Base-by-base conservation (phyloP, 2,797 vertebrate species). In the Paratrypauchen microcephalus region DNA sequence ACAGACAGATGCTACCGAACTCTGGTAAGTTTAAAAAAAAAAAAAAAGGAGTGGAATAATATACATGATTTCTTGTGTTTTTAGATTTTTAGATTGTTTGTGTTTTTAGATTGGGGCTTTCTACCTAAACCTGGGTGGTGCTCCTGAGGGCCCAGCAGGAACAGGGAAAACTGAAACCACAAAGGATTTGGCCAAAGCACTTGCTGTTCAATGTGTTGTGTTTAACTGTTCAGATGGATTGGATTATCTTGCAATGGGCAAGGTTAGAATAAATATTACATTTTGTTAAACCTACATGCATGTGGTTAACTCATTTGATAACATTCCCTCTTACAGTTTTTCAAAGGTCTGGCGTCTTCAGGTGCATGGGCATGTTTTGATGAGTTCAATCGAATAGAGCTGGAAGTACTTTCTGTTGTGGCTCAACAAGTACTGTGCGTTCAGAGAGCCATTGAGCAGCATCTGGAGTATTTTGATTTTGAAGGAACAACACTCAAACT, bases 311-410 rank as follows among this genome's bases (percentile, higher is more conserved):
- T 30, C 45, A 18, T 52, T 26, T 19, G 18, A 9, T n/a, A 30
- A 21, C 30, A 48, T 41, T 76, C 32, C 74, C 13, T 41, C 45
- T 55, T 73, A 2, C 61, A 99, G 98, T 99, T 99, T 92, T 99
- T 99, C 86, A 99, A 99, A 90, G 97, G 98, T 65, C 89, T 99
- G 87, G 97, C 98, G 21, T 98, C 98, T 8, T 97, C 97, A 9
- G 98, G 98, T 30, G 97, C 97, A 0, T 99, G 98, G 98, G 96
- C 97, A 0, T 99, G 98, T 89, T 99, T 99, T 86, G 97, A 99
- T 82, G 98, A 99, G 86, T 99, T 99, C 86, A 99, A 99, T 86
- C 95, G 98, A 41, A 99, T 99, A 75, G 98, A 99, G 81, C 85
- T 99, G 84, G 98, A 99, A 86, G 98, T 99, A 36, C 88, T 99